Evolutionary conservation across 2,797 vertebrate species (phyloP).

Genomic region (Channa striata): DNA sequence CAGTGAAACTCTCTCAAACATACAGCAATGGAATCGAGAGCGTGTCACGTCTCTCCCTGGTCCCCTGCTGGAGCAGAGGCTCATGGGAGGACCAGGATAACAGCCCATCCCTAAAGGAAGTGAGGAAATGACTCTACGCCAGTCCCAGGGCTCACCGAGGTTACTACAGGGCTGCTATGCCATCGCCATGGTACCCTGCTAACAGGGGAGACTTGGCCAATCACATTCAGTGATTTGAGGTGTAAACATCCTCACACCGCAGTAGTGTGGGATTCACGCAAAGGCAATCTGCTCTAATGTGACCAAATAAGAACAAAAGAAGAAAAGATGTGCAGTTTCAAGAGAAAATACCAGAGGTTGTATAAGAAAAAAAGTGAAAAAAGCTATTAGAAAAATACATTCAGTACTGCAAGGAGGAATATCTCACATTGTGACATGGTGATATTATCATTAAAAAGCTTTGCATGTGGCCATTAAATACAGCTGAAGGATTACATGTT

Average conservation of each 20-base stretch:
- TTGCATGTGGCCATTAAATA: constrained; percentile 30
- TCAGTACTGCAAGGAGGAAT: constrained; percentile 13
- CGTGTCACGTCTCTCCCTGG: constrained; percentile 33
- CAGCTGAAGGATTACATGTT: constrained; percentile 32
- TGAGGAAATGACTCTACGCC: constrained; percentile 72
- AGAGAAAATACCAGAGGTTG: background rate
- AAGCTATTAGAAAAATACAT: no score
- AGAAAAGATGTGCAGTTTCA: background rate
- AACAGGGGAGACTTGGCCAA: constrained; percentile 69
- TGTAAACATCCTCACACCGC: constrained; percentile 66
- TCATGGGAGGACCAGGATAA: constrained; percentile 70
- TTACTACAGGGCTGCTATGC: constrained; percentile 71
- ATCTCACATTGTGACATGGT: constrained; percentile 3
- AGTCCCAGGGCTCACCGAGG: constrained; percentile 56
- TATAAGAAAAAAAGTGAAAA: no score
- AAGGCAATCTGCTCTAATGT: background rate
- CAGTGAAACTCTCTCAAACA: constrained; percentile 25
- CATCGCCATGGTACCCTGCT: constrained; percentile 70
- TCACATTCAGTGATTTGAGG: constrained; percentile 43
- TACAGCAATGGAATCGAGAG: constrained; percentile 38
- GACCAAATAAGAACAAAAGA: background rate
- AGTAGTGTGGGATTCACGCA: background rate
- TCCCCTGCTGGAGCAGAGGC: constrained; percentile 54
- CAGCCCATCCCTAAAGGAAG: constrained; percentile 74
- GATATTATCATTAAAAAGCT: constrained; percentile 25